phyloP scores from a whole-genome alignment of 2,797 vertebrate genomes.

The Triplophysa yarkandensis region DNA sequence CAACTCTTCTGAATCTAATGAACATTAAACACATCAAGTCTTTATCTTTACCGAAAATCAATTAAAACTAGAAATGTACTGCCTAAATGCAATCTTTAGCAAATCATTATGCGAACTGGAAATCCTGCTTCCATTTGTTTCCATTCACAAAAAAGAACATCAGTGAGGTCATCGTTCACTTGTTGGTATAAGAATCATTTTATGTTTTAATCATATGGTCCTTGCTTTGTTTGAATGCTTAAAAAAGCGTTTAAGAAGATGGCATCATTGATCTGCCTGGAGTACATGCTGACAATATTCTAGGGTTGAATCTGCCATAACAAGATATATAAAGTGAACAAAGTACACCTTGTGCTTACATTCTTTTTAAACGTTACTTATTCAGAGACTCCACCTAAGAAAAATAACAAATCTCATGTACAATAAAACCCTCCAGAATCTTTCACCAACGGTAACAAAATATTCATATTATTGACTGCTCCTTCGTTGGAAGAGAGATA shows the following conservation, averaged over 20 bases:
- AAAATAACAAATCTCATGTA: constrained; percentile 3
- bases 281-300: background rate
- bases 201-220: background rate
- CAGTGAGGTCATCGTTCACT: background rate
- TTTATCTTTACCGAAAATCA: too few relatives aligned
- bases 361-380: background rate
- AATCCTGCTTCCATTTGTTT: too few relatives aligned
- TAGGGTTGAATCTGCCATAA: background rate
- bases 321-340: background rate
- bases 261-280: background rate
- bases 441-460: constrained; percentile 9
- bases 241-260: background rate
- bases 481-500: background rate
- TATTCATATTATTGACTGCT: constrained; percentile 38
- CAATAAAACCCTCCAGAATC: background rate
- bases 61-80: too few relatives aligned
- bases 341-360: background rate
- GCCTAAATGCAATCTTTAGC: too few relatives aligned
- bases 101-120: too few relatives aligned
- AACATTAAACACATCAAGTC: too few relatives aligned
- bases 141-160: background rate
- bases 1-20: too few relatives aligned
- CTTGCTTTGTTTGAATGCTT: background rate
- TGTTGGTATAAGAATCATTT: background rate
- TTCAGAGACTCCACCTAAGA: background rate